A percentile compares a stretch with the other conserved stretches of the same genome.
Conservation (phyloP, 2,113 vertebrate species). For the Pedetes capensis region DNA sequence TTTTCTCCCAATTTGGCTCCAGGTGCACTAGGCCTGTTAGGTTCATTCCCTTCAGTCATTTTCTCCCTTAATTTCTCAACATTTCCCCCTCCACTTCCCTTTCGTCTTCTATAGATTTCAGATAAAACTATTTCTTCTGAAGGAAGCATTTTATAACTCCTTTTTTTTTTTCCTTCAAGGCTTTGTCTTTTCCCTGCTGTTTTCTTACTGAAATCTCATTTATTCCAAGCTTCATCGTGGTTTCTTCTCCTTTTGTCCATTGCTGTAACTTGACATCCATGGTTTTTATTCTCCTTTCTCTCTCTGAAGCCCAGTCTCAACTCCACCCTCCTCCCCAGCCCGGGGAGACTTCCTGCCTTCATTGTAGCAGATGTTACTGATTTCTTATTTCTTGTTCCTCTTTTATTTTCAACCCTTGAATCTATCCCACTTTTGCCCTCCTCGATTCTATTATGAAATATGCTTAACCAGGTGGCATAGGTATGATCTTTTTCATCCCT, state of each 20-base stretch:
- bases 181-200: background rate
- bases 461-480: background rate
- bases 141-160: background rate
- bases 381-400: background rate
- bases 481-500: background rate
- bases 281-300: background rate
- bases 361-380: background rate
- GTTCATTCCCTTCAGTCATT: background rate
- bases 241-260: background rate
- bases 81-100: background rate
- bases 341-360: background rate
- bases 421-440: background rate
- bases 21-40: background rate
- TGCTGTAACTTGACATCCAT: background rate
- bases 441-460: background rate
- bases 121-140: background rate
- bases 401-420: background rate
- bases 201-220: background rate
- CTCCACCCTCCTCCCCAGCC: fast-evolving
- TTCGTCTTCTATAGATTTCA: background rate
- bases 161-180: background rate
- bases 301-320: background rate
- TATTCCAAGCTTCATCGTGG: fast-evolving
- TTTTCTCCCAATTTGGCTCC: background rate
- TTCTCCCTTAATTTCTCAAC: background rate